Conservation (phyloP, 1,140 invertebrate species). For the Danaus plexippus region DNA sequence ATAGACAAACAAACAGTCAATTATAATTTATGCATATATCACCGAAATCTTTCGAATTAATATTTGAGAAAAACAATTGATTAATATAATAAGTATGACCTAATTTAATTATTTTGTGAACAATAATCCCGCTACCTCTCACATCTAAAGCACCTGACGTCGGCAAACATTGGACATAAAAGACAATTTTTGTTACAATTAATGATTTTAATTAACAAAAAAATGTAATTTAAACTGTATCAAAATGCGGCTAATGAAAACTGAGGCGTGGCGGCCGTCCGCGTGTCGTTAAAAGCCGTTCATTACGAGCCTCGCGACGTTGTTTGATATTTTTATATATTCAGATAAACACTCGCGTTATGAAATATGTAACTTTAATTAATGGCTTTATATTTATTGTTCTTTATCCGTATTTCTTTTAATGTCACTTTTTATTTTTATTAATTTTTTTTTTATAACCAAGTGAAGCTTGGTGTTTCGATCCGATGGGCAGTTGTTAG, state of each 20-base stretch:
- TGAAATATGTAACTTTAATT: conserved; percentile 2
- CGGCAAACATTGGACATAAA: conserved; percentile 31
- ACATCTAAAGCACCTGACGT: conserved; percentile 14
- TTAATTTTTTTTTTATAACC: not conserved
- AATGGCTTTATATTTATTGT: conserved; percentile 2
- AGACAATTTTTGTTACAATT: conserved; percentile 50
- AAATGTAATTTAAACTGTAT: conserved; percentile 40
- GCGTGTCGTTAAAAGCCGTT: conserved; percentile 9
- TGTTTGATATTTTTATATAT: conserved; percentile 11
- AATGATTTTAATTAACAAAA: conserved; percentile 52
- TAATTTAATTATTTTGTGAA: too few species aligned
- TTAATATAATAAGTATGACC: too few species aligned
- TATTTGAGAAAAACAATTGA: too few species aligned
- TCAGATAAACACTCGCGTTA: conserved; percentile 3
- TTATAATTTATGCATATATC: too few species aligned
- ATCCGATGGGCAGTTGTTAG: not conserved
- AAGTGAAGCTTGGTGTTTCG: not conserved
- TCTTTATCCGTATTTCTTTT: not conserved
- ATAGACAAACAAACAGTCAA: too few species aligned
- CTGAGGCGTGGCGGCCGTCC: conserved; percentile 20
- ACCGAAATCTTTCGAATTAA: too few species aligned
- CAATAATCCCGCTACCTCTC: conserved; percentile 1
- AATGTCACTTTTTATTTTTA: too few species aligned
- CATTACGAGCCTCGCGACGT: conserved; percentile 1
- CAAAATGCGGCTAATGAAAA: conserved; percentile 39